Conservation (phyloP, 2,113 vertebrate species). For the Columbina picui region DNA sequence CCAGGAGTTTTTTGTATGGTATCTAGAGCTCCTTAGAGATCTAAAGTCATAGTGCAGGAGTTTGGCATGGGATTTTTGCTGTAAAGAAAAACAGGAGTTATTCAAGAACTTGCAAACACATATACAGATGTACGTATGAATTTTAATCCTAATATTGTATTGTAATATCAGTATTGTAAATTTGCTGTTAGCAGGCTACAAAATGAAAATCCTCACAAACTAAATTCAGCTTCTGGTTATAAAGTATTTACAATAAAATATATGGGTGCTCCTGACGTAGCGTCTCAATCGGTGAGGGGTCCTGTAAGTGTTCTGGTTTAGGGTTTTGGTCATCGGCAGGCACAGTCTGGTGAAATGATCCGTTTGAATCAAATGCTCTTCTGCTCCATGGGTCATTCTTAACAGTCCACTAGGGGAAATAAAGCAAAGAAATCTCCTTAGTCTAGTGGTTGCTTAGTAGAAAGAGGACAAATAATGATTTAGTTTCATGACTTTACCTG, state of each 20-base stretch:
- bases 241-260: accelerated
- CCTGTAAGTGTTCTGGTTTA: not conserved
- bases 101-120: not conserved
- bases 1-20: not conserved
- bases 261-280: not conserved
- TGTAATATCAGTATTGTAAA: not conserved
- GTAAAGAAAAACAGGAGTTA: not conserved
- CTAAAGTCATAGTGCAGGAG: not conserved
- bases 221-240: not conserved
- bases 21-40: not conserved
- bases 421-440: not conserved
- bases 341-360: not conserved
- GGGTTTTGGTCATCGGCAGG: not conserved
- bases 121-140: not conserved
- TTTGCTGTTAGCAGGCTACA: not conserved
- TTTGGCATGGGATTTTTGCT: not conserved
- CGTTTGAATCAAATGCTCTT: not conserved
- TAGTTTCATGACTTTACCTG: not conserved
- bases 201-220: not conserved
- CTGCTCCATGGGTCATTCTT: not conserved
- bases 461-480: not conserved
- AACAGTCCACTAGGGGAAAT: not conserved
- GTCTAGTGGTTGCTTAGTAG: not conserved
- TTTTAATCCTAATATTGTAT: not conserved
- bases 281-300: not conserved